A percentile compares a stretch with the other conserved stretches of the same genome.
phyloP scores from a whole-genome alignment of 2,888 invertebrate species.

The Daptonema setosum region DNA sequence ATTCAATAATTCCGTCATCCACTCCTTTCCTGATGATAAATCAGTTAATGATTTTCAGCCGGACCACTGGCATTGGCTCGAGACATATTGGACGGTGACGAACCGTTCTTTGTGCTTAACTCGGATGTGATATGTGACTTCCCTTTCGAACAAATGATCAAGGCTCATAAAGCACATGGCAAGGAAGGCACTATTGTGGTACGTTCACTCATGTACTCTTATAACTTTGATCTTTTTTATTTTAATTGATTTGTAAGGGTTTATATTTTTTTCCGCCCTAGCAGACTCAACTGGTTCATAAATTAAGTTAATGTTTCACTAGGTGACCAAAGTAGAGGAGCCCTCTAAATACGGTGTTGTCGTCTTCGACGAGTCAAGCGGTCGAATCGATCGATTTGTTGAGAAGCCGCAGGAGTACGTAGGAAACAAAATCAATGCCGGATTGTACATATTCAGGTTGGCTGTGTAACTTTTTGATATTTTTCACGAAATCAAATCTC shows the following conservation, averaged over 20 bases:
- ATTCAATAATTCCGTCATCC: too few relatives aligned
- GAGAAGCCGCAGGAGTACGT: conserved; percentile 98
- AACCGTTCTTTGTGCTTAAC: conserved; percentile 90
- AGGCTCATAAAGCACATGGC: conserved; percentile 74
- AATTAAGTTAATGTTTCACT: too few relatives aligned
- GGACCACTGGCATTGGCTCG: conserved; percentile 78
- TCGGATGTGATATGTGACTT: conserved; percentile 98
- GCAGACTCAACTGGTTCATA: too few relatives aligned
- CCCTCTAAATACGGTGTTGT: conserved; percentile 99
- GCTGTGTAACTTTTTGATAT: too few relatives aligned
- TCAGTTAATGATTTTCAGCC: too few relatives aligned
- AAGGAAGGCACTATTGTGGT: conserved; percentile 94
- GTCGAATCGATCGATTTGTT: conserved; percentile 72
- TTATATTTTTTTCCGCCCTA: too few relatives aligned
- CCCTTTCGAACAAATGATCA: conserved; percentile 77
- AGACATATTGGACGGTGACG: conserved; percentile 47
- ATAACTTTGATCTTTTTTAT: too few relatives aligned
- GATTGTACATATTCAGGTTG: conserved; percentile 88
- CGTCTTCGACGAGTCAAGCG: conserved; percentile 50
- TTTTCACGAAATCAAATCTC: too few relatives aligned
- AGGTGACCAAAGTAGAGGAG: conserved; percentile 80
- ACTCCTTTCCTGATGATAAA: too few relatives aligned
- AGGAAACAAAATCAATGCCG: conserved; percentile 98
- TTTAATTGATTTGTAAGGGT: too few relatives aligned
- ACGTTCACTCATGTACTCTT: too few relatives aligned